Percentiles rank a stretch among this genome's conserved stretches.
Conservation (phyloP, 2,113 vertebrate species). For the Chaetura pelagica region DNA sequence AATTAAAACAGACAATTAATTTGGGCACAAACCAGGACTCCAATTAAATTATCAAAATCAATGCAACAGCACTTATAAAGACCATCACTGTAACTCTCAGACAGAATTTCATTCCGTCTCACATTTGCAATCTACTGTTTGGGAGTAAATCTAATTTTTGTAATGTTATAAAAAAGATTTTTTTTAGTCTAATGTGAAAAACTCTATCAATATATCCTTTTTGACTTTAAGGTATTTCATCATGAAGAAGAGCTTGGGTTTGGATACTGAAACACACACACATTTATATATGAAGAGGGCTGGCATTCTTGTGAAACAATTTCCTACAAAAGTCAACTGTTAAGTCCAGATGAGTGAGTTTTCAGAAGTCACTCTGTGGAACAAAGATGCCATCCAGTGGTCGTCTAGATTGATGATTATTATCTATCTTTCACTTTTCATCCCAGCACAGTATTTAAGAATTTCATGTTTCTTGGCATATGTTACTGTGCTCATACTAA, state of each 20-base stretch:
- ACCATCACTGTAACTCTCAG: neutral
- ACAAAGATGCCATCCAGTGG: slow-evolving; percentile 78
- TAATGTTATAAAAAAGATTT: neutral
- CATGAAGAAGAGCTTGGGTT: neutral
- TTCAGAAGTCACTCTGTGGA: slow-evolving; percentile 16
- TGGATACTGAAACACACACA: neutral
- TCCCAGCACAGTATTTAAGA: neutral
- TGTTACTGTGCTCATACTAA: neutral
- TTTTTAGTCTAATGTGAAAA: neutral
- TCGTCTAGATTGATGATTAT: neutral
- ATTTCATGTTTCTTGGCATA: neutral
- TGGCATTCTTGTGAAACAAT: neutral
- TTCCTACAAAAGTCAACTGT: neutral
- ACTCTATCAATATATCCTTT: neutral
- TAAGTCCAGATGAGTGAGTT: neutral
- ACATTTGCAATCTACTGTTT: neutral
- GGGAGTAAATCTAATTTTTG: neutral
- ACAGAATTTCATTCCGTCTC: neutral
- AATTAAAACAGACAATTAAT: neutral
- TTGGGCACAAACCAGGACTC: neutral
- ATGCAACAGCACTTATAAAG: neutral
- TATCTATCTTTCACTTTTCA: neutral
- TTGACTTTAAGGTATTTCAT: neutral
- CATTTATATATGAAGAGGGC: neutral
- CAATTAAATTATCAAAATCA: neutral